Base-by-base conservation (phyloP, 2,113 vertebrate species). In the Oriolus oriolus region DNA sequence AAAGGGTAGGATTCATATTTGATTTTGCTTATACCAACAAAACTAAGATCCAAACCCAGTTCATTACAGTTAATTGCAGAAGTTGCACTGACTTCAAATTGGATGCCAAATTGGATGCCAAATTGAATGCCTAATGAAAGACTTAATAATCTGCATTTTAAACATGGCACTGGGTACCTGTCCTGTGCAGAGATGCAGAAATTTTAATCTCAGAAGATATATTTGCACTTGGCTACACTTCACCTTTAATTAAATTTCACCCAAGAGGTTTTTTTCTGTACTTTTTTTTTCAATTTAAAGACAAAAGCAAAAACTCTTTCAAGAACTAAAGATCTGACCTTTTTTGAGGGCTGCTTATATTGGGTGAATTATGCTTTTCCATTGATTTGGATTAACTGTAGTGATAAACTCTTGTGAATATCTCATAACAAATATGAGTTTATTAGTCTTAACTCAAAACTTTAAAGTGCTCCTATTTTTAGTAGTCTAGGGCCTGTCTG, bases 181-280 rank as follows among this genome's bases (percentile, higher is more conserved):
- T 91, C 82, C 82, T 90, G 84, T 59, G 84, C 93, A 94, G 39
- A 96, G 75, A 85, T 69, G 91, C 79, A 91, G 90, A 96, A 93
- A 88, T 85, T 94, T 84, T 86, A 88, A 91, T 95, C 87, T 96
- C 71, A 54, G 57, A 95, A 90, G 71, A 39, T 87, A 59, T 50
- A 66, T 83, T 84, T 91, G 75, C 66, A 84, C 59, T 88, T 86
- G 71, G 35, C 70, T 94, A 77, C 75, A 59, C 71, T 83, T 66
- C 81, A 83, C 47, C 68, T 95, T 94, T 93, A 95, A 95, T 96
- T 88, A 90, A 70, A 91, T 66, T 88, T 93, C 56, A 79, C 30
- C 42, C 64, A 74, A 39, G 47, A 78, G 24, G 8, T 3, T 69
- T 82, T 88, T 71, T 17, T 30, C 70, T 44, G 27, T 37, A 44